Percentiles rank a stretch among this genome's conserved stretches.
Conservation (phyloP, 1,140 invertebrate species). For the Musca vetustissima region DNA sequence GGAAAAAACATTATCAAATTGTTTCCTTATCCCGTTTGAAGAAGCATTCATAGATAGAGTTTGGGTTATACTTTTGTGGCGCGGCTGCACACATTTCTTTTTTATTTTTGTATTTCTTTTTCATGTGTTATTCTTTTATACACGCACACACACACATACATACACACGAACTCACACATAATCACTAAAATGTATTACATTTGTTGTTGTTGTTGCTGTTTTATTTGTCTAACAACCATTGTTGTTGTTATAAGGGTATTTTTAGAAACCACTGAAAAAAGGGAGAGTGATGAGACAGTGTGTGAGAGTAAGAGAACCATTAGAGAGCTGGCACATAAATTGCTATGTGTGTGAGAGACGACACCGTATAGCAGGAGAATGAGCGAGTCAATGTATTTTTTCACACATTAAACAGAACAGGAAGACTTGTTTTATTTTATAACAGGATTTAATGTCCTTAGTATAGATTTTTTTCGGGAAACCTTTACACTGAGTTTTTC, state of each 20-base stretch:
- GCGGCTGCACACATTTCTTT: no score
- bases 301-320: background rate
- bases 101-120: no score
- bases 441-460: constrained; percentile 16
- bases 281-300: background rate
- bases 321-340: no score
- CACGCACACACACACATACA: background rate
- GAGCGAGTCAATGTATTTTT: background rate
- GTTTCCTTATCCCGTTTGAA: no score
- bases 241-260: background rate
- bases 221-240: background rate
- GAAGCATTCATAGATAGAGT: no score
- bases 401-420: constrained; percentile 20
- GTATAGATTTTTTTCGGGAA: constrained; percentile 19
- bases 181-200: background rate
- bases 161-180: background rate
- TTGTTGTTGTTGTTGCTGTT: background rate
- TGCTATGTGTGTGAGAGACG: no score
- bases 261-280: background rate
- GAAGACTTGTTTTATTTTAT: constrained; percentile 22
- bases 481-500: no score
- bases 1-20: no score
- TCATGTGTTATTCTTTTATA: background rate
- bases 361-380: no score
- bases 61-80: no score